phyloP scores from a whole-genome alignment of 2,888 invertebrate species.

The Calliphora vomitoria region DNA sequence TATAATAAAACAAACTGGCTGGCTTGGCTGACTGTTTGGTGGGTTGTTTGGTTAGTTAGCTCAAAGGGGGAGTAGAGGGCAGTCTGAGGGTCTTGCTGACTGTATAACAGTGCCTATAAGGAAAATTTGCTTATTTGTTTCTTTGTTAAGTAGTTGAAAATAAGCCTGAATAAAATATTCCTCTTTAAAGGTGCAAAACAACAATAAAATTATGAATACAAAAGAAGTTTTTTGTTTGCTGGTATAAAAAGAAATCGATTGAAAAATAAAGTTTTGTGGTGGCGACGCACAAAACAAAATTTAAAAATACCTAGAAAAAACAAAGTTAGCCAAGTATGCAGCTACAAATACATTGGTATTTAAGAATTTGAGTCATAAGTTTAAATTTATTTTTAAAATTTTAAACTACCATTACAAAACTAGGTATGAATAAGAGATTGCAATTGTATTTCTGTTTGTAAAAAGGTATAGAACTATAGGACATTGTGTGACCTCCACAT shows the following conservation, averaged over 20 bases:
- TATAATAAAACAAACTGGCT: constrained; percentile 36
- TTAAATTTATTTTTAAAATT: constrained; percentile 12
- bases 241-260: constrained; percentile 48
- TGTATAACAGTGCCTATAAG: not conserved
- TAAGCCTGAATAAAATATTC: constrained; percentile 23
- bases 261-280: constrained; percentile 47
- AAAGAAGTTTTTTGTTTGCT: not conserved
- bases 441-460: not conserved
- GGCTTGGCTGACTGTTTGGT: not conserved
- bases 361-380: constrained; percentile 33
- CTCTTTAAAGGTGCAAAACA: constrained; percentile 16
- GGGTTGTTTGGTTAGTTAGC: not conserved
- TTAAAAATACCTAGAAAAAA: not conserved
- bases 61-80: not conserved
- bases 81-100: constrained; percentile 6
- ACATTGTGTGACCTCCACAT: not conserved
- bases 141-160: constrained; percentile 38
- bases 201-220: constrained; percentile 22
- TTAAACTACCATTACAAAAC: not conserved
- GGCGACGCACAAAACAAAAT: constrained; percentile 18
- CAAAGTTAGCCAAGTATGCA: not conserved
- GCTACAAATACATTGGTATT: constrained; percentile 5
- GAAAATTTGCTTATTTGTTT: not conserved
- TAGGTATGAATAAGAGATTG: not conserved
- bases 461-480: constrained; percentile 2